Base-by-base conservation (phyloP, 2,888 invertebrate genomes). In the Macropis europaea region DNA sequence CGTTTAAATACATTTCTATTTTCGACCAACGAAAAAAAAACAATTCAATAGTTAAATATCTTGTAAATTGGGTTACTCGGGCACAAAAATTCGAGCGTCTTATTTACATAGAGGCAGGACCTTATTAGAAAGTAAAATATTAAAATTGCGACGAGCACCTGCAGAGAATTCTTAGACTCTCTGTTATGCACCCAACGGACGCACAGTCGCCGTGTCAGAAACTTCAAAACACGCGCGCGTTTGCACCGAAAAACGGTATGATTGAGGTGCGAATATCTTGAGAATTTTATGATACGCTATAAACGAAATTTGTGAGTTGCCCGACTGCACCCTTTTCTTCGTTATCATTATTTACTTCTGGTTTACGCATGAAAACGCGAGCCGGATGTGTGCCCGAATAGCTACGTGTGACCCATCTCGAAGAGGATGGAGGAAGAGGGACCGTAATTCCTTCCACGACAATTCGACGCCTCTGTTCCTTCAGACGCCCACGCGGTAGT, bases 391-490 rank as follows among this genome's bases (percentile, higher is more conserved):
- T 11, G 24, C 6, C 40, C 22, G 59, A 56, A 59, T 54, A 59
- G 52, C 42, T 42, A 61, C 42, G 62, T 50, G 52, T 47, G 69
- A 69, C 43, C 63, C 63, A 57, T 56, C 68, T 9, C 40, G 62
- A 30, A 6, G 26, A 45, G 26, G 30, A 30, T 45, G 36, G 38
- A 53, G 34, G 43, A 32, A 42, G 32, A 50, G 28, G 66, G 26
- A 57, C 56, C 48, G 62, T 79, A 79, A 79, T 67, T 79, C 67
- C 70, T 76, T 64, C 67, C 76, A 76, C 61, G 79, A 76, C 68
- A 66, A 78, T 78, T 64, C 78, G 78, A 79, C 79, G 73, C 78
- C 79, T 79, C 79, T 73, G 73, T 79, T 73, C 73, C 69, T 48
- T 19, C 43, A 26, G 24, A 62, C 78, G 48, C 78, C 79, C 67